These are phyloP conservation scores for Drosophila pullipes DNA, from an alignment of 2,888 invertebrate species.

Conservation along the genomic window DNA sequence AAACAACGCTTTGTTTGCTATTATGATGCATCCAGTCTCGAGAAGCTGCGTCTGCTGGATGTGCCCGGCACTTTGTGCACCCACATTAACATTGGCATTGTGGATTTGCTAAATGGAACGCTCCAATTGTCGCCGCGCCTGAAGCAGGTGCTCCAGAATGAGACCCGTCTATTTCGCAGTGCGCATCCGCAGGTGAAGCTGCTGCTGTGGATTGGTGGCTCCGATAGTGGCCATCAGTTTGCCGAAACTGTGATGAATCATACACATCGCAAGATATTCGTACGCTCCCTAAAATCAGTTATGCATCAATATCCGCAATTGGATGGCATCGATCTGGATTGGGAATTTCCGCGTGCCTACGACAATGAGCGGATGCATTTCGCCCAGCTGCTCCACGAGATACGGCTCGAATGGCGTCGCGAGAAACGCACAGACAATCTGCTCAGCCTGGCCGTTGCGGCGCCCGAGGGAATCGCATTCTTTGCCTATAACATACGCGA, in stretches of 20 bases:
- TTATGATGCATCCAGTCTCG: slow-evolving; percentile 11
- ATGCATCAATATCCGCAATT: slow-evolving; percentile 80
- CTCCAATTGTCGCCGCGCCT: slow-evolving; percentile 87
- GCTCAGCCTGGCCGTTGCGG: slow-evolving; percentile 92
- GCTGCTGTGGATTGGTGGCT: slow-evolving; percentile 90
- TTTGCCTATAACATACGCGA: slow-evolving; percentile 92
- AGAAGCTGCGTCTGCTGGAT: slow-evolving; percentile 86
- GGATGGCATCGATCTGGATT: slow-evolving; percentile 89
- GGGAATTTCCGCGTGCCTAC: slow-evolving; percentile 93
- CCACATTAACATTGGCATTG: slow-evolving; percentile 93
- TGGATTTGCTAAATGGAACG: slow-evolving; percentile 88
- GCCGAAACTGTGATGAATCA: slow-evolving; percentile 90
- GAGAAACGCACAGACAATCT: slow-evolving; percentile 87
- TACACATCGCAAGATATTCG: slow-evolving; percentile 89
- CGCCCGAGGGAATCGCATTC: slow-evolving; percentile 91
- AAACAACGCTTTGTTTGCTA: slow-evolving; percentile 59
- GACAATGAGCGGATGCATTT: slow-evolving; percentile 90
- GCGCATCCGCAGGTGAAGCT: slow-evolving; percentile 90
- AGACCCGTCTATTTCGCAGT: slow-evolving; percentile 86
- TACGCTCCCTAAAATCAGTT: slow-evolving; percentile 86
- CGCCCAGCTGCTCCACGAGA: slow-evolving; percentile 90
- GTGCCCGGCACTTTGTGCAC: slow-evolving; percentile 92
- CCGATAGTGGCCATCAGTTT: slow-evolving; percentile 88
- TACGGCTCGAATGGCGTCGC: slow-evolving; percentile 89
- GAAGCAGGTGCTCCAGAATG: slow-evolving; percentile 72